Conservation (phyloP, 2,888 invertebrate species). For the Helleia helle region DNA sequence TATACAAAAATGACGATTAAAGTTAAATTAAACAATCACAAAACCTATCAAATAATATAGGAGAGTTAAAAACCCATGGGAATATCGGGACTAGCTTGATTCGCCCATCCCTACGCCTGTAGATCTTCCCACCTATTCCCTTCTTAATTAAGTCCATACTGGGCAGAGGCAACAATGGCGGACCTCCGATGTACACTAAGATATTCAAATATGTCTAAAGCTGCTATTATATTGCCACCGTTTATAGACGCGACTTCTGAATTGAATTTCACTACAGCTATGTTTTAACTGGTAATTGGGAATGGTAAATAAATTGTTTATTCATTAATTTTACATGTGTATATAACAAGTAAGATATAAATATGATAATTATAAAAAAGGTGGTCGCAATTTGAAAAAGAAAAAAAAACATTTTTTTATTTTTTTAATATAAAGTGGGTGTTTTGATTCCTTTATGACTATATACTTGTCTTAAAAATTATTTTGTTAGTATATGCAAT, state of each 20-base stretch:
- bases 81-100: conserved; percentile 12
- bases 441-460: no score
- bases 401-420: no score
- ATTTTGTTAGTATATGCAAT: no score
- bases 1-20: no score
- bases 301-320: conserved; percentile 13
- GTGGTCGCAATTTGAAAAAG: no score
- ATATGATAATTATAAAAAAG: no score
- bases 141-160: conserved; percentile 73
- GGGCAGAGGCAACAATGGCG: conserved; percentile 62
- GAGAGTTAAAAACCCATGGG: conserved; percentile 5
- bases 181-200: conserved; percentile 60
- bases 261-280: conserved; percentile 27
- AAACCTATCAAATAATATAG: no score
- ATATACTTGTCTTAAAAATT: no score
- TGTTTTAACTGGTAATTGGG: conserved; percentile 26
- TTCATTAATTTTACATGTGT: no score
- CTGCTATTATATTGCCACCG: conserved; percentile 56
- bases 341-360: no score
- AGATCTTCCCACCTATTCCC: conserved; percentile 61
- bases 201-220: conserved; percentile 72
- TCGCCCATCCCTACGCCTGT: conserved; percentile 41
- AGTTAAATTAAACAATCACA: no score
- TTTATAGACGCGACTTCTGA: conserved; percentile 42
- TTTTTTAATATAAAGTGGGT: no score